These are phyloP conservation scores for Colletes latitarsis DNA, from an alignment of 1,140 invertebrate species.

Conservation along the genomic window DNA sequence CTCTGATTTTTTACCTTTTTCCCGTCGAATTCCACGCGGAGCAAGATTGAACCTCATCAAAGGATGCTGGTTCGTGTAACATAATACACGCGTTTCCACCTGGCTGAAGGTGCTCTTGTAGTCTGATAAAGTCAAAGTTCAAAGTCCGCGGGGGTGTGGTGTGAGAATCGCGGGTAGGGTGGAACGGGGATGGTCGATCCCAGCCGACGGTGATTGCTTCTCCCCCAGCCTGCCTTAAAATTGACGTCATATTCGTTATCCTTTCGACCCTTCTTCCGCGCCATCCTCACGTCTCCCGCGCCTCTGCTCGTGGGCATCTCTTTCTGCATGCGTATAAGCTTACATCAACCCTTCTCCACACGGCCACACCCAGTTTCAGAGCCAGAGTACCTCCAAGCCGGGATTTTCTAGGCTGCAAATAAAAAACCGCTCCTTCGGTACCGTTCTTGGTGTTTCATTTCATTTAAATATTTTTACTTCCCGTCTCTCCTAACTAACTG, in stretches of 20 bases:
- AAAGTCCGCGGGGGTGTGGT: constrained; percentile 67
- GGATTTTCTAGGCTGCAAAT: constrained; percentile 57
- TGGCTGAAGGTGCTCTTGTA: constrained; percentile 66
- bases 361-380: constrained; percentile 67
- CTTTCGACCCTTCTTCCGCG: constrained; percentile 78
- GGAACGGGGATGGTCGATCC: constrained; percentile 60
- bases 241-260: constrained; percentile 81
- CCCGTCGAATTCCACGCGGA: constrained; percentile 34
- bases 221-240: constrained; percentile 76
- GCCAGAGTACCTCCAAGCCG: constrained; percentile 55
- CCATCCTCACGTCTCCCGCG: constrained; percentile 61
- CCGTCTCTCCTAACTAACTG: not conserved
- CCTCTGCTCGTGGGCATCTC: constrained; percentile 64
- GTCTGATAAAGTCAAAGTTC: constrained; percentile 69
- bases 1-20: not conserved
- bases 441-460: constrained; percentile 25
- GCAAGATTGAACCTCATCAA: constrained; percentile 51
- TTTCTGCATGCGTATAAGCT: constrained; percentile 70
- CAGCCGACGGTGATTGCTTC: constrained; percentile 75
- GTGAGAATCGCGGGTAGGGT: constrained; percentile 57
- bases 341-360: constrained; percentile 68
- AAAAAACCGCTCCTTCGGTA: constrained; percentile 43
- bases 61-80: constrained; percentile 57
- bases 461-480: constrained; percentile 29
- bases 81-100: constrained; percentile 66